phyloP scores from a whole-genome alignment of 2,797 vertebrate species.

The Cryptoblepharus egeriae region DNA sequence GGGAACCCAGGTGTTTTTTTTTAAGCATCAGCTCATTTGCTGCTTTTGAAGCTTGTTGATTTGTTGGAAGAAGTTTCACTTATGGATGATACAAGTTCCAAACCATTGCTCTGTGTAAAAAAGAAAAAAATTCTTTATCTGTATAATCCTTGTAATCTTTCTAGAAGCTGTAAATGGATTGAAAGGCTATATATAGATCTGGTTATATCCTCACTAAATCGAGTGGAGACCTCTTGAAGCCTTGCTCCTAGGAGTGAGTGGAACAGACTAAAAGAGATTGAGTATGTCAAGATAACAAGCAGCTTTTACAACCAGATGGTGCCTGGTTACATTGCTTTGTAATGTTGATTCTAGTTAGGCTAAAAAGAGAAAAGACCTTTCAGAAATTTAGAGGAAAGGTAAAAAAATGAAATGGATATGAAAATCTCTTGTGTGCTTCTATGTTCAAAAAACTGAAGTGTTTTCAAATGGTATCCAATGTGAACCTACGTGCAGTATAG shows the following conservation, averaged over 20 bases:
- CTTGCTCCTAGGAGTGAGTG: background rate
- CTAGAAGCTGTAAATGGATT: constrained; percentile 15
- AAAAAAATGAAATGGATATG: background rate
- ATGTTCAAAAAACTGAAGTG: background rate
- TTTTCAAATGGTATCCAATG: no score
- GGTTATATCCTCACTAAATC: constrained; percentile 8
- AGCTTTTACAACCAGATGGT: background rate
- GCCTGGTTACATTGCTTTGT: background rate
- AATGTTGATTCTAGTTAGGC: background rate
- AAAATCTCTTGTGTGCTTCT: background rate
- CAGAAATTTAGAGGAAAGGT: no score
- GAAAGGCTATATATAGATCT: background rate
- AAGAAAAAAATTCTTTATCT: background rate
- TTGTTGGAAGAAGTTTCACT: background rate
- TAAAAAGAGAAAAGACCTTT: background rate
- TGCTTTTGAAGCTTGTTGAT: background rate
- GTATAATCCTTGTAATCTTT: background rate
- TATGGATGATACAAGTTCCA: background rate
- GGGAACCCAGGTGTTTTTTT: background rate
- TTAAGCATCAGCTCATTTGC: background rate
- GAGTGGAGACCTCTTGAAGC: background rate
- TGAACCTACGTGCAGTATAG: background rate
- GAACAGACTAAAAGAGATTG: constrained; percentile 3
- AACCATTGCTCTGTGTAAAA: background rate
- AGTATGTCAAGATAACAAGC: constrained; percentile 15